Conservation (phyloP, 2,888 invertebrate genomes). For the Apodemia mormo region DNA sequence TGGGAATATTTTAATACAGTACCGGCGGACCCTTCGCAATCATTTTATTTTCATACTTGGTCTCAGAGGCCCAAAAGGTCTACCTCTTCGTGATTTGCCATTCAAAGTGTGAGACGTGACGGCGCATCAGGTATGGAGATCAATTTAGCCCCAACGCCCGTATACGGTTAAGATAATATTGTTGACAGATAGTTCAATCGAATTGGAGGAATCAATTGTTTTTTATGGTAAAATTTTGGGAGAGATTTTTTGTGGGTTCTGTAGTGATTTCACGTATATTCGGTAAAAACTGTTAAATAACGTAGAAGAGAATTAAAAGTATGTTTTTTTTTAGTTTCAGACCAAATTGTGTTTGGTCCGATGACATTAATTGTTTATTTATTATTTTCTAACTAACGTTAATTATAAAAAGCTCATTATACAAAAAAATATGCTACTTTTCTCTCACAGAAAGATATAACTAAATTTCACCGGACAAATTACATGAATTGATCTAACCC, state of each 20-base stretch:
- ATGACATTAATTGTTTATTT: no score
- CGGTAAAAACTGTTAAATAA: no score
- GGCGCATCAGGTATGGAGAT: slow-evolving; percentile 44
- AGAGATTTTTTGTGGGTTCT: background rate
- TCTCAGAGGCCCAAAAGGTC: slow-evolving; percentile 74
- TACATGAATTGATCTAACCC: no score
- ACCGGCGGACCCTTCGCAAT: slow-evolving; percentile 69
- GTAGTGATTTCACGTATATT: no score
- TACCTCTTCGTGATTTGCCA: slow-evolving; percentile 76
- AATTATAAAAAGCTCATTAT: no score
- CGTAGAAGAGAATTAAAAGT: no score
- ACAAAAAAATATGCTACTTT: no score
- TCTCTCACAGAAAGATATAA: no score
- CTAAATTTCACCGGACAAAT: no score
- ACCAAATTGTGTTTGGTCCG: no score
- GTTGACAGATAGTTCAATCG: slow-evolving; percentile 63
- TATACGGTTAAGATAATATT: slow-evolving; percentile 65
- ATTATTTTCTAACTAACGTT: no score
- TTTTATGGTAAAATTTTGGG: slow-evolving; percentile 3
- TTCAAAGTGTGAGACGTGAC: slow-evolving; percentile 59
- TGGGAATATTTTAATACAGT: slow-evolving; percentile 77
- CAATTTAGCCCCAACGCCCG: slow-evolving; percentile 22
- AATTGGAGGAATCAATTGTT: slow-evolving; percentile 61
- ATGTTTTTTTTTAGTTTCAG: no score
- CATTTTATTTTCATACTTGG: slow-evolving; percentile 79